phyloP scores from a whole-genome alignment of 2,797 vertebrate species.

The Dendrocincla fuliginosa region DNA sequence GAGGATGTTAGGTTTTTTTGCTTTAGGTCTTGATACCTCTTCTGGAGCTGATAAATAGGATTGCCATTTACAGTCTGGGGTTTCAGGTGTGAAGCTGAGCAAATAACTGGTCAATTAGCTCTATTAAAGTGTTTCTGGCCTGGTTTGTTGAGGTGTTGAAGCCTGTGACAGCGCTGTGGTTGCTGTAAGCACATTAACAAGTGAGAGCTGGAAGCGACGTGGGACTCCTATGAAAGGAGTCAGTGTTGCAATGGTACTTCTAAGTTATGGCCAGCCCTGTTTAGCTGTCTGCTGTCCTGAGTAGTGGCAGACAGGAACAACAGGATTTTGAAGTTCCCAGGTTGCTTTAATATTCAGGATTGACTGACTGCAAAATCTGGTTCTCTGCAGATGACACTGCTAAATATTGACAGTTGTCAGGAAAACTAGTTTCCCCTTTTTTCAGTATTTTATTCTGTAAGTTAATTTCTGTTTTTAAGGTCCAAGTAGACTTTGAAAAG shows the following conservation, averaged over 20 bases:
- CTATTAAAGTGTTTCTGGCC: not conserved
- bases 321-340: not conserved
- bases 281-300: not conserved
- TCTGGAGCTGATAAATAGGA: not conserved
- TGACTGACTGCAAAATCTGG: not conserved
- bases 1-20: not conserved
- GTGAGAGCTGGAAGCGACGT: not conserved
- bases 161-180: not conserved
- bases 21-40: not conserved
- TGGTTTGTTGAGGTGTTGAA: not conserved
- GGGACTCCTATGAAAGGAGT: constrained; percentile 3
- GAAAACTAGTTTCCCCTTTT: not conserved
- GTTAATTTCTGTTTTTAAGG: not conserved
- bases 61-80: not conserved
- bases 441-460: not conserved
- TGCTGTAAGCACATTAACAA: not conserved
- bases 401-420: not conserved
- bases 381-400: not conserved
- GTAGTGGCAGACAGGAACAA: not conserved
- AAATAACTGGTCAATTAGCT: not conserved
- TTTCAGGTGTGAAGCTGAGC: not conserved
- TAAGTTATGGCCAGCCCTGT: constrained; percentile 11
- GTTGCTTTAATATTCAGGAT: not conserved
- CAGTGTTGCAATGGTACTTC: not conserved
- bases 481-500: not conserved